phyloP scores from a whole-genome alignment of 2,113 vertebrate species.

The Pimephales promelas region DNA sequence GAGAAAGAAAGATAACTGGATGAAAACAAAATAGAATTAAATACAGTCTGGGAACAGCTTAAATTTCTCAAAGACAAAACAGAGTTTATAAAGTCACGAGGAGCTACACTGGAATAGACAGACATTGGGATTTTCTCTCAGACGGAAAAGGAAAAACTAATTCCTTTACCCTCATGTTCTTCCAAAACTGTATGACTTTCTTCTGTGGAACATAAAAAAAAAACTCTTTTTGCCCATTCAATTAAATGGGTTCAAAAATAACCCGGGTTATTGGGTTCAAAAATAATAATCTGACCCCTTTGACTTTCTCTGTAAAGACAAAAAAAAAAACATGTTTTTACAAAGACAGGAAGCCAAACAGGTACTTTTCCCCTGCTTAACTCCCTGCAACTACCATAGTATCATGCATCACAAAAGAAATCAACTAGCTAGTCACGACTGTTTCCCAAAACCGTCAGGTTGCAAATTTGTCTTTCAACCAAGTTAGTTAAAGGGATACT shows the following conservation, averaged over 20 bases:
- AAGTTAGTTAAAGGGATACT: accelerated
- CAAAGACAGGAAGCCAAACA: neutral
- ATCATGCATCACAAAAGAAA: too few relatives aligned
- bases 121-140: neutral
- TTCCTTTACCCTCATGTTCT: neutral
- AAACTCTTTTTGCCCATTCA: neutral
- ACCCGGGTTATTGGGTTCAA: neutral
- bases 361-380: too few relatives aligned
- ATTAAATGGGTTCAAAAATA: neutral
- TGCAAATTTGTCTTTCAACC: too few relatives aligned
- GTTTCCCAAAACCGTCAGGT: too few relatives aligned
- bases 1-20: neutral
- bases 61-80: constrained; percentile 8
- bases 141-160: neutral
- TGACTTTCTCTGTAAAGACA: neutral
- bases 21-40: neutral
- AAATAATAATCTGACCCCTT: neutral
- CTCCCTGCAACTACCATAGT: too few relatives aligned
- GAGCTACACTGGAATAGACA: neutral
- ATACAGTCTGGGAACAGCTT: neutral
- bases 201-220: neutral
- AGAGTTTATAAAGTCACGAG: neutral
- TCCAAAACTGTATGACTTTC: neutral
- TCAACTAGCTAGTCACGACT: too few relatives aligned
- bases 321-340: neutral